Conservation (phyloP, 2,797 vertebrate genomes). For the Podarcis lilfordi region DNA sequence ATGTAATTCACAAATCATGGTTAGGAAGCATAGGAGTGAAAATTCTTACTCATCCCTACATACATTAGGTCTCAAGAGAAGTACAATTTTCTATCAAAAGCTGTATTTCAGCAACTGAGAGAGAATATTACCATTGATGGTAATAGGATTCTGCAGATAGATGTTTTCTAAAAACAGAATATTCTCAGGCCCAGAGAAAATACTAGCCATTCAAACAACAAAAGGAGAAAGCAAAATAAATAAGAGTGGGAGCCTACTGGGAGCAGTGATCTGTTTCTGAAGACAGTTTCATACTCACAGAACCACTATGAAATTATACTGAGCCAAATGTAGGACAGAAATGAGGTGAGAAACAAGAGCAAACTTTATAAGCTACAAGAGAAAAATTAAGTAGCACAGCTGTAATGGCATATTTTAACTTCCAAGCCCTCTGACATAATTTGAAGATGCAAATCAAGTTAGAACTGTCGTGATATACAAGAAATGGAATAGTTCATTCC, state of each 20-base stretch:
- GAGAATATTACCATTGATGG: neutral
- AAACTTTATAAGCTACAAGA: no score
- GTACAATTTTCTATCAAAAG: neutral
- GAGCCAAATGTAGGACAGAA: no score
- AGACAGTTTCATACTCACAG: neutral
- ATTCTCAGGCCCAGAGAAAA: neutral
- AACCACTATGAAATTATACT: no score
- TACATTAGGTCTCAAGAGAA: neutral
- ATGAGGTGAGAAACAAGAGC: no score
- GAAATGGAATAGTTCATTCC: no score
- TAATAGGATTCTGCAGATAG: neutral
- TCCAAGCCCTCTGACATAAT: constrained; percentile 4
- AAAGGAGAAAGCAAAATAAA: neutral
- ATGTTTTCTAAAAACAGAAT: neutral
- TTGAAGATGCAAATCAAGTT: neutral
- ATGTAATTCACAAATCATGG: neutral
- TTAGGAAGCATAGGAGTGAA: neutral
- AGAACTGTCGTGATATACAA: no score
- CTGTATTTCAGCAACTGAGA: neutral
- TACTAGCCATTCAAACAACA: neutral
- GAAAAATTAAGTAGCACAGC: neutral
- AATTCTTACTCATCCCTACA: neutral
- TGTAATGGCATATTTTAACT: neutral
- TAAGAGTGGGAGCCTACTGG: neutral
- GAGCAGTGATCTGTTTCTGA: neutral